Base-by-base conservation (phyloP, 2,113 vertebrate genomes). In the Boleophthalmus pectinirostris region DNA sequence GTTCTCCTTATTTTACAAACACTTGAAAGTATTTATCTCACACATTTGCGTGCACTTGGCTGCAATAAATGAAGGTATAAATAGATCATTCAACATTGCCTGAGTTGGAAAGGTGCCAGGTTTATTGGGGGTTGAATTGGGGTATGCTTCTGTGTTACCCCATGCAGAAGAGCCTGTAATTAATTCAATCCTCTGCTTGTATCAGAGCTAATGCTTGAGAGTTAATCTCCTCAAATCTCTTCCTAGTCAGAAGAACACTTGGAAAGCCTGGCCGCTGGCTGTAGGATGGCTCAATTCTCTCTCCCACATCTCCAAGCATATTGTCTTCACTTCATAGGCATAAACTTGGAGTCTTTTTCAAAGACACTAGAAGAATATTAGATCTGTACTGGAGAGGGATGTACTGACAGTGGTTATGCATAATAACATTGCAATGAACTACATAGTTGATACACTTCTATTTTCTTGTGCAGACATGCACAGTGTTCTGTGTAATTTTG, bases 141-240 rank as follows among this genome's bases (percentile, higher is more conserved):
- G 81, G 84, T 70, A 78, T 35, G 61, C 87, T 93, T 92, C 84
- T 83, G 90, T 75, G 81, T 90, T 85, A 90, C 80, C 88, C 83
- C 79, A 54, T 54, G 51, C 51, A 72, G 88, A 63, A 77, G 85
- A 90, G 89, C 89, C 88, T 90, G 85, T 92, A 91, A 93, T 94
- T 92, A 93, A 94, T 92, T 93, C 91, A 92, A 93, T 92, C 92
- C 91, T 87, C 79, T 25, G 89, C 84, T 88, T 92, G 90, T 91
- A 90, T 84, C 70, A 38, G 82, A 90, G 90, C 88, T 88, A 92
- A 92, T 89, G 88, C 89, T 88, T 83, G 90, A 72, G 86, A 83
- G 88, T 87, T 93, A 94, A 94, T 93, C 93, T 94, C 85, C 87
- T 90, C 83, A 92, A 92, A 93, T 93, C 92, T 93, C 85, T 88